Evolutionary conservation across 35 echinoderm and acorn worm genomes (phyloP).

Genomic region (Chiridota heheva): DNA sequence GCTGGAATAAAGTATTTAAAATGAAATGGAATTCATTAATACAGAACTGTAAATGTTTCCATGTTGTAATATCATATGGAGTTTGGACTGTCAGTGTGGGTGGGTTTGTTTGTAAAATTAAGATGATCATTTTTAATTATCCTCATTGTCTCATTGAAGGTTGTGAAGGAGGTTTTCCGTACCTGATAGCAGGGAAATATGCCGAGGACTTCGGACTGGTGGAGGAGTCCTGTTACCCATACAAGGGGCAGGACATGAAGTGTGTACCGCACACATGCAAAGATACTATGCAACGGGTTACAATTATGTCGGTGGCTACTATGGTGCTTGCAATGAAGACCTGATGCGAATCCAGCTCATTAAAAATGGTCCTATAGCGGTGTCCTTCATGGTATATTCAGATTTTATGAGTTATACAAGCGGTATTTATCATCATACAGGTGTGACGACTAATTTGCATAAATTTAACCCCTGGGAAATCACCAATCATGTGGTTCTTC

Average conservation of each 20-base stretch:
- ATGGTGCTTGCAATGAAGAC: constrained; percentile 79
- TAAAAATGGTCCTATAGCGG: constrained; percentile 71
- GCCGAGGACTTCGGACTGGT: constrained; percentile 85
- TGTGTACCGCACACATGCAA: constrained; percentile 44
- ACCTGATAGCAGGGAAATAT: constrained; percentile 73
- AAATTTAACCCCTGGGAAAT: constrained; percentile 66
- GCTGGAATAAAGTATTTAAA: too few relatives aligned
- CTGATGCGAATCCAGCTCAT: constrained; percentile 74
- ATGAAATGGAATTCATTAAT: too few relatives aligned
- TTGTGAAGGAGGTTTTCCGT: constrained; percentile 74
- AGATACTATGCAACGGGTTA: constrained; percentile 65
- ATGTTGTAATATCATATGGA: too few relatives aligned
- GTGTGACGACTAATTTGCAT: constrained; percentile 38
- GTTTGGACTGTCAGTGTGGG: too few relatives aligned
- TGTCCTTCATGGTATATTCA: constrained; percentile 66
- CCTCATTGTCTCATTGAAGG: constrained; percentile 25
- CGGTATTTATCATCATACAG: constrained; percentile 73
- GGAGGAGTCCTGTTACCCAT: constrained; percentile 75
- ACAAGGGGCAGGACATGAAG: constrained; percentile 30
- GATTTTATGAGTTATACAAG: constrained; percentile 62
- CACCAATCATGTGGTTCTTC: constrained; percentile 72
- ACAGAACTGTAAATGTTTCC: too few relatives aligned
- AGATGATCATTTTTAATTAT: too few relatives aligned
- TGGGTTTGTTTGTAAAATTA: too few relatives aligned
- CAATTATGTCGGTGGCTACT: constrained; percentile 80